Evolutionary conservation across 2,113 vertebrate genomes (phyloP).

Genomic region (Malaclemys terrapin): DNA sequence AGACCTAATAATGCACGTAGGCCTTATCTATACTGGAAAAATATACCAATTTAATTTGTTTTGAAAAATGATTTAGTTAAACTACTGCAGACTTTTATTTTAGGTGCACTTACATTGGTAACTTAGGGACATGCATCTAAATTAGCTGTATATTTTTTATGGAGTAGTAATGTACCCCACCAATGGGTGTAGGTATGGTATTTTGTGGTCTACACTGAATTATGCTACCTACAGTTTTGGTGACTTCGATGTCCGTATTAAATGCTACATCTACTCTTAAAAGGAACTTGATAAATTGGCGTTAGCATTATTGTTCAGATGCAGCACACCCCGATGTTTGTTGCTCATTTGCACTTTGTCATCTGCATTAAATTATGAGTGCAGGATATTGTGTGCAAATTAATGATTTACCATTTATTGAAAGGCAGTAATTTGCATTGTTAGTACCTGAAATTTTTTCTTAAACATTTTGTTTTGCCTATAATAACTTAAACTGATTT

Average conservation of each 20-base stretch:
- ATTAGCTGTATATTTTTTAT: background rate
- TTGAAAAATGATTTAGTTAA: background rate
- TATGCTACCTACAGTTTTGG: background rate
- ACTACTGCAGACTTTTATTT: background rate
- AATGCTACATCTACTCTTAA: background rate
- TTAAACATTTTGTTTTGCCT: no score
- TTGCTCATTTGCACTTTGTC: background rate
- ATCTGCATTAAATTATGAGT: background rate
- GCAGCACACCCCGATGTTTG: background rate
- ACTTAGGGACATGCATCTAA: background rate
- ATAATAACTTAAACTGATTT: no score
- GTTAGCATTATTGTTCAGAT: background rate
- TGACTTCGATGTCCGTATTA: background rate
- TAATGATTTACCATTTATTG: background rate
- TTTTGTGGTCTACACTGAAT: background rate
- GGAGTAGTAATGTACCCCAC: background rate
- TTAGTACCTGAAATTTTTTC: background rate
- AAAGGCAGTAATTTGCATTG: background rate
- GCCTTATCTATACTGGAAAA: background rate
- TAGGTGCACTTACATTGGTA: background rate
- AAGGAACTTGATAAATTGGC: background rate
- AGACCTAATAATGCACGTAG: background rate
- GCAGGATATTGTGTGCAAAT: background rate
- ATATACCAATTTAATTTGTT: background rate
- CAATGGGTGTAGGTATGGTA: background rate